Evolutionary conservation across 2,113 vertebrate genomes (phyloP).

Genomic region (Ranitomeya imitator): DNA sequence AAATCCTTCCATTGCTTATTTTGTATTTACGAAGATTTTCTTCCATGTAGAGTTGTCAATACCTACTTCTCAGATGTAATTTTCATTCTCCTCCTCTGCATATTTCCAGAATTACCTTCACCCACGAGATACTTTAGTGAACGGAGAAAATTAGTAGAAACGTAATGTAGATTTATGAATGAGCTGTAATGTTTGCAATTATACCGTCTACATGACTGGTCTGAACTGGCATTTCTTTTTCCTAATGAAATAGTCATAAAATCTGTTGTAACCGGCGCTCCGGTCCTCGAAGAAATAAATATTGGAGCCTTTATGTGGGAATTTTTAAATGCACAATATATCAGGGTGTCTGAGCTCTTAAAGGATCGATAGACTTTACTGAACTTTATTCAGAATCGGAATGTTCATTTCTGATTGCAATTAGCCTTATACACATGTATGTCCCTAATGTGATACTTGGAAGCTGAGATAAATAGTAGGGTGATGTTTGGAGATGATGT

Average conservation of each 20-base stretch:
- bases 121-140: background rate
- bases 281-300: background rate
- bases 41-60: background rate
- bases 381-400: too few relatives aligned
- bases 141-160: conserved; percentile 11
- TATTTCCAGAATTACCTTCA: background rate
- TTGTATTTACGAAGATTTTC: background rate
- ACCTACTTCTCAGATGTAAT: background rate
- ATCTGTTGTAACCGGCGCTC: conserved; percentile 8
- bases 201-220: background rate
- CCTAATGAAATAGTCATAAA: conserved; percentile 20
- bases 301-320: background rate
- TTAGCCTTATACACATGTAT: too few relatives aligned
- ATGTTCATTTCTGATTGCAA: too few relatives aligned
- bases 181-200: background rate
- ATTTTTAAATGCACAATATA: background rate
- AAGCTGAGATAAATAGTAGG: too few relatives aligned
- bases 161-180: background rate
- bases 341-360: background rate
- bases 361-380: background rate
- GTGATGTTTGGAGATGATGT: too few relatives aligned
- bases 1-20: background rate
- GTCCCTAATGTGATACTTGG: too few relatives aligned
- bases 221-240: background rate
- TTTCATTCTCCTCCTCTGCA: background rate